A percentile compares a stretch with the other conserved stretches of the same genome.
These are phyloP conservation scores for Muricea muricata DNA, from an alignment of 92 coral and sea anemone genomes.

Conservation along the genomic window DNA sequence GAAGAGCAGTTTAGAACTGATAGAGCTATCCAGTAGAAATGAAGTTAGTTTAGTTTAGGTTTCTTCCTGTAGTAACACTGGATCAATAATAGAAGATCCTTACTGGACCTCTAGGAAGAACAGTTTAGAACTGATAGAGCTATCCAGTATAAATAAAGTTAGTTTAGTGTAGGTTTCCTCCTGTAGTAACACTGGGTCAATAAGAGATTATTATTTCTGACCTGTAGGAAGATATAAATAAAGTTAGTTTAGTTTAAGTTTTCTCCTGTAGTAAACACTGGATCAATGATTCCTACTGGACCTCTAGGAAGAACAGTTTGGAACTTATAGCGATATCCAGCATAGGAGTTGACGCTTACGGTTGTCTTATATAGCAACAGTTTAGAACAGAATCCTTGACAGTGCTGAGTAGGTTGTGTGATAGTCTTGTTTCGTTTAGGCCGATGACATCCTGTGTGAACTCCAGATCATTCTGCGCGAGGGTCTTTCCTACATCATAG, in stretches of 20 bases:
- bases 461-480: constrained; percentile 92
- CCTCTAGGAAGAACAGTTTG: neutral
- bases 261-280: too few relatives aligned
- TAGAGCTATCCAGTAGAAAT: neutral
- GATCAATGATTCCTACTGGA: too few relatives aligned
- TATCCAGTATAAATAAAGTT: neutral
- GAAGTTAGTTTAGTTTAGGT: neutral
- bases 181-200: too few relatives aligned
- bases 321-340: neutral
- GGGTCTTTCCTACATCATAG: constrained; percentile 89
- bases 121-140: neutral
- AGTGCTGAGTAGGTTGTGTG: neutral
- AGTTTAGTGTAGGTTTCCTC: too few relatives aligned
- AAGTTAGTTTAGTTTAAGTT: too few relatives aligned
- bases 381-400: neutral
- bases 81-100: neutral
- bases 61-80: neutral
- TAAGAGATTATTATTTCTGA: too few relatives aligned
- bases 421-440: constrained; percentile 53
- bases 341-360: too few relatives aligned
- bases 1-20: neutral
- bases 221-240: too few relatives aligned
- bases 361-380: too few relatives aligned
- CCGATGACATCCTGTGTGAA: constrained; percentile 95
- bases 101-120: neutral